Evolutionary conservation across 2,113 vertebrate species (phyloP).

Genomic region (Python bivittatus): DNA sequence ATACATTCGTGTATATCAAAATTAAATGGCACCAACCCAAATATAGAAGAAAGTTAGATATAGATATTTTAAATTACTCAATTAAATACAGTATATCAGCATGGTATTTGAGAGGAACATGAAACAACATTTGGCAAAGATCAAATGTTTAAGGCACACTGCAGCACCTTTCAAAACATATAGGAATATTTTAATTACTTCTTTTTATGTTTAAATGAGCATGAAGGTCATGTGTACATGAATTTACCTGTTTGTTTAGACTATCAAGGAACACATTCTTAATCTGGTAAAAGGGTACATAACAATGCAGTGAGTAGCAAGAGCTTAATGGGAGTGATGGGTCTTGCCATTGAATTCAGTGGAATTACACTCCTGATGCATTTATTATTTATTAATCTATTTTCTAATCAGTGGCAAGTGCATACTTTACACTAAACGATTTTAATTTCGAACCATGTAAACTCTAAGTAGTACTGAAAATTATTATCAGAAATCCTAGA

Average conservation of each 20-base stretch:
- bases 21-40: not conserved
- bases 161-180: not conserved
- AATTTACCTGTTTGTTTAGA: slow-evolving; percentile 9
- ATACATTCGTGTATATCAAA: not conserved
- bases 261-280: slow-evolving; percentile 21
- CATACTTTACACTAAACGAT: not conserved
- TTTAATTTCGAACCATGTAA: not conserved
- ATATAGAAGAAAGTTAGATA: not conserved
- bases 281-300: not conserved
- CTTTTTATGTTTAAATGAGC: not conserved
- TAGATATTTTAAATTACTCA: not conserved
- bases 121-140: not conserved
- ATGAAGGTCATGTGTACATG: not conserved
- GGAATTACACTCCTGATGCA: not conserved
- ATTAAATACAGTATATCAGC: not conserved
- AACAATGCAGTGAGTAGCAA: not conserved
- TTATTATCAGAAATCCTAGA: not conserved
- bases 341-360: slow-evolving; percentile 15
- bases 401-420: not conserved
- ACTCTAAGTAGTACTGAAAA: not conserved
- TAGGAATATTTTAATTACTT: not conserved
- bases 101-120: not conserved
- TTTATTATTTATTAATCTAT: slow-evolving; percentile 9
- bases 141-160: not conserved
- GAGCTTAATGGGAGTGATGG: not conserved